Evolutionary conservation across 2,888 invertebrate species (phyloP), one percentile per base, ranked within the genome.

Genomic region (Limnephilus rhombicus): DNA sequence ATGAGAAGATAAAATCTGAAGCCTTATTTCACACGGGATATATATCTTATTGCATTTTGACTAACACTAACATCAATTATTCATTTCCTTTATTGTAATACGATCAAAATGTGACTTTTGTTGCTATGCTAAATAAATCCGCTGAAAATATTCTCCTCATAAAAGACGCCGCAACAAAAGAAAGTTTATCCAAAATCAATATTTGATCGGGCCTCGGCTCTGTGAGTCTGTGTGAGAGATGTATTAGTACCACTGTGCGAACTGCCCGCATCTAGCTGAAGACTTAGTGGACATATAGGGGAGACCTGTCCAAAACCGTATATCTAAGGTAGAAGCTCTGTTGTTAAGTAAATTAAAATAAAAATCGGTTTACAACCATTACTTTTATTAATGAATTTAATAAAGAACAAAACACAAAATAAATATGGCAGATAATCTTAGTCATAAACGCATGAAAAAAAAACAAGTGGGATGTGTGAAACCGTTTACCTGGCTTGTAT

Each of bases 121-220:
- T 49, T 86, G 86, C 45, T 49, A 86, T 86, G 49, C 86, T n/a
- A 86, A 86, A 45, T n/a, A 86, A 49, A 86, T 86, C 86, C 45
- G 12, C 86, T 24, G 15, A 49, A 86, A 86, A 37, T 86, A 86
- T 86, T 49, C 4, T 86, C 41, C 2, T 9, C 4, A 86, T 85
- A 86, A 86, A 86, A 86, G 86, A 86, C 15, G 29, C 34, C 86
- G 13, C 86, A 86, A 86, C 86, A 86, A 86, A 86, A 45, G 29
- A 45, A 45, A 49, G 49, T 86, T 86, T 86, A 86, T 29, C 24
- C 45, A 45, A 86, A 86, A 86, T 86, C 86, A 86, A 86, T 86
- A 86, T 29, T 45, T 29, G 86, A 49, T 86, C 86, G 41, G 34
- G n/a, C 83, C 37, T 83, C 37, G 41, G 15, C 2, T 83, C 83